Base-by-base conservation (phyloP, 2,888 invertebrate species). In the Synanthedon formicaeformis region DNA sequence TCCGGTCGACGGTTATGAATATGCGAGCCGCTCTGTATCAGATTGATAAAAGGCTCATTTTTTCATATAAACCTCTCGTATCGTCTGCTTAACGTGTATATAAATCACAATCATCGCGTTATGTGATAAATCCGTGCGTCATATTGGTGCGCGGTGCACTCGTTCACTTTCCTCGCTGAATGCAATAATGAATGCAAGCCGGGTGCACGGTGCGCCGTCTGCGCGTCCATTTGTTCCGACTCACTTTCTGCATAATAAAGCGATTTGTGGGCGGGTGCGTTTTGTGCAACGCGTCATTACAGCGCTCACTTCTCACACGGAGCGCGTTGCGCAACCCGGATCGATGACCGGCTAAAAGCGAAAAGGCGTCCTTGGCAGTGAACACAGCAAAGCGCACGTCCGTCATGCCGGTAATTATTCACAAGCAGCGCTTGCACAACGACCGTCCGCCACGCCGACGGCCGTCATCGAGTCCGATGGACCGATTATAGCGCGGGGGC, bases 281-380 rank as follows among this genome's bases (percentile, higher is more conserved):
- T 56, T 34, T 53, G 64, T 71, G 73, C 67, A 72, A 71, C 62
- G 65, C 64, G 62, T 66, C 71, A 68, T 76, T 71, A 73, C 50
- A 45, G 41, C 41, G 51, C 50, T 27, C 48, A 63, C 63, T 63
- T 51, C 60, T 64, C 65, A 60, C 61, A 59, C 60, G 65, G 66
- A 69, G 63, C 65, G 71, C 52, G 58, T 75, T 74, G 68, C 69
- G 71, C 70, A 75, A 75, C 65, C 56, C 62, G 60, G 72, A 69
- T 64, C 71, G 71, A 65, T 66, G 75, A 73, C 72, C 76, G 72
- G 63, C 71, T 69, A 73, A 74, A 75, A 78, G 76, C 78, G 78
- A 78, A 75, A 77, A 68, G 67, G 67, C 78, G 79, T 78, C 80
- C 78, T 80, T 79, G 80, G 73, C 78, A 78, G 67, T 80, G 79